Evolutionary conservation across 2,888 invertebrate species (phyloP).

Genomic region (Didymodactylos carnosus): DNA sequence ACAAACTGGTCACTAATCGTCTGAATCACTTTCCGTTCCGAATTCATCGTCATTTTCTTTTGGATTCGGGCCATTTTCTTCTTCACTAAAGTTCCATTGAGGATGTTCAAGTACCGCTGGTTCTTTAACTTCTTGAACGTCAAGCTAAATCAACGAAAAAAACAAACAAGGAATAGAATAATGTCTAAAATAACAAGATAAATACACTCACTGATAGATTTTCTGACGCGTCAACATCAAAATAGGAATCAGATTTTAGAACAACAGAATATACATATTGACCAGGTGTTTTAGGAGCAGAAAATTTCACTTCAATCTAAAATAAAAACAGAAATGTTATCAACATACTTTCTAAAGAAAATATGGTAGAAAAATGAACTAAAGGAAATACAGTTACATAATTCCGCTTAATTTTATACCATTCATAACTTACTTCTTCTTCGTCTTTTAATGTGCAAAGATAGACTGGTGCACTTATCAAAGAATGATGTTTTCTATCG

Average conservation of each 20-base stretch:
- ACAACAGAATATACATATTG: slow-evolving; percentile 73
- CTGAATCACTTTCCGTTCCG: slow-evolving; percentile 11
- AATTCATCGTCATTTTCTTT: slow-evolving; percentile 28
- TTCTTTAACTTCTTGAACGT: slow-evolving; percentile 82
- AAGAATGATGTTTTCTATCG: slow-evolving; percentile 71
- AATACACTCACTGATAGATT: slow-evolving; percentile 53
- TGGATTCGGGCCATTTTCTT: slow-evolving; percentile 52
- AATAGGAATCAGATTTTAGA: slow-evolving; percentile 81
- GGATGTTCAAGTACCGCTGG: slow-evolving; percentile 68
- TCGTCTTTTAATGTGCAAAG: slow-evolving; percentile 70
- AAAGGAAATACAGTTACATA: background rate
- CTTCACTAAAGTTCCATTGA: slow-evolving; percentile 86
- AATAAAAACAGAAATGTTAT: slow-evolving; percentile 15
- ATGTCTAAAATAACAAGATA: background rate
- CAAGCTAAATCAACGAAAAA: slow-evolving; percentile 43
- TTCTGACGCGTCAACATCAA: slow-evolving; percentile 81
- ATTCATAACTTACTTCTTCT: slow-evolving; percentile 52
- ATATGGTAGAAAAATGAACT: background rate
- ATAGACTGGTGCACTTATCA: slow-evolving; percentile 76
- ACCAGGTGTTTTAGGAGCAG: slow-evolving; percentile 80
- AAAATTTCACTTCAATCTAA: slow-evolving; percentile 64
- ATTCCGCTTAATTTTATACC: too few species aligned
- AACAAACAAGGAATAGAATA: background rate
- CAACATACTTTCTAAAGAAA: slow-evolving; percentile 6
- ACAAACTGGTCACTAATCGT: too few species aligned